Base-by-base conservation (phyloP, 2,888 invertebrate genomes). In the Drosophila bunnanda region DNA sequence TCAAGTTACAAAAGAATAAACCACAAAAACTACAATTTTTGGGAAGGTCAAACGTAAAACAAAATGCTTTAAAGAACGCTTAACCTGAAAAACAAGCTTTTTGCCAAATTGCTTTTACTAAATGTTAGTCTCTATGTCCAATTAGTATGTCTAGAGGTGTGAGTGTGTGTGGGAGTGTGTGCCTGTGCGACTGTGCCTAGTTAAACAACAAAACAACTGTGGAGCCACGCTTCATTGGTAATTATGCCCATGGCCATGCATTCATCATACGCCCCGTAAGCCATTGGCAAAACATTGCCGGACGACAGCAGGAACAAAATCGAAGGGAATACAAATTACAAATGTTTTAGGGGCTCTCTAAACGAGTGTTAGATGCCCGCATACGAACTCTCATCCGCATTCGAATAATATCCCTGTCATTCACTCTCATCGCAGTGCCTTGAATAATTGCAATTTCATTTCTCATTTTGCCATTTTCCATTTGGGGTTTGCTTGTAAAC, bases 371-470 rank as follows among this genome's bases (percentile, higher is more conserved):
- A 55, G 54, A 44, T 61, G 52, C 46, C 54, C 50, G 48, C 38
- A 58, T 52, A 9, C 12, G 38, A 4, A 38, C 4, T n/a, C 50
- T 30, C 30, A 58, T 50, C 13, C 17, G 20, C 32, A 50, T 22
- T 43, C 43, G 22, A 20, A 32, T 50, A 34, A 52, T 52, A 52
- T 46, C 28, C 25, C 50, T 41, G 30, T 61, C 53, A 44, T 34
- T 70, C 22, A 62, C 64, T 61, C 66, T 61, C 64, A 72, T 76
- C 64, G 54, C 68, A 72, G 64, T 56, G 44, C 52, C 60, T 55
- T 56, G 56, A 75, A 72, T 80, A 78, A 75, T 75, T 58, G 57
- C 71, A 65, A 76, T 62, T 69, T 64, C 75, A 76, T 73, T 60
- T 76, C 67, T 25, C 60, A 80, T 72, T 71, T 46, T 30, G 55